These are phyloP conservation scores for Synergus japonicus DNA, from an alignment of 2,888 invertebrate species.

Conservation along the genomic window DNA sequence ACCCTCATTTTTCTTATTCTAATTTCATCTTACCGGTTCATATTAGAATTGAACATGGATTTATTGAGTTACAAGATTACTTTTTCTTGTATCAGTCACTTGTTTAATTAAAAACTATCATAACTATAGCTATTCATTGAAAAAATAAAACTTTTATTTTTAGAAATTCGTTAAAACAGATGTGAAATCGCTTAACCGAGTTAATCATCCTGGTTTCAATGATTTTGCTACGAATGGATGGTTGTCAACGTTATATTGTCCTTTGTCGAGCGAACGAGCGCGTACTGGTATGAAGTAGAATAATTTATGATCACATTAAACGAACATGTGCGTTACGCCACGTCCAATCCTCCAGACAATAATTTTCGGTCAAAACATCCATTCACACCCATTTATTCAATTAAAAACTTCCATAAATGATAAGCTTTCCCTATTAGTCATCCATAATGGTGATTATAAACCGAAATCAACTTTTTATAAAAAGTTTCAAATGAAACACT, in stretches of 20 bases:
- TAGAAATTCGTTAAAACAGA: neutral
- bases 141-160: neutral
- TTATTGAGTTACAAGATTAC: too few relatives aligned
- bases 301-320: constrained; percentile 24
- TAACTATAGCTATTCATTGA: neutral
- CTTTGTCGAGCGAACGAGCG: neutral
- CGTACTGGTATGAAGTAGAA: neutral
- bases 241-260: neutral
- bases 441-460: neutral
- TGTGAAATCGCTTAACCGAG: neutral
- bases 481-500: neutral
- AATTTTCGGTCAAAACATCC: neutral
- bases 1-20: neutral
- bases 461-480: neutral
- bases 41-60: too few relatives aligned
- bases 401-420: neutral
- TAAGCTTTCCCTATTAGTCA: neutral
- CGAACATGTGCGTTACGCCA: constrained; percentile 12
- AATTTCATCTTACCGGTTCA: neutral
- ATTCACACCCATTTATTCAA: constrained; percentile 14
- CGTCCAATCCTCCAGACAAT: constrained; percentile 11
- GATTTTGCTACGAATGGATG: neutral
- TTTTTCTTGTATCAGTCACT: neutral
- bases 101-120: neutral
- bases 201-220: neutral